Evolutionary conservation across 2,888 invertebrate genomes (phyloP), one percentile per base, ranked within the genome.

Genomic region (Smittia sp.): DNA sequence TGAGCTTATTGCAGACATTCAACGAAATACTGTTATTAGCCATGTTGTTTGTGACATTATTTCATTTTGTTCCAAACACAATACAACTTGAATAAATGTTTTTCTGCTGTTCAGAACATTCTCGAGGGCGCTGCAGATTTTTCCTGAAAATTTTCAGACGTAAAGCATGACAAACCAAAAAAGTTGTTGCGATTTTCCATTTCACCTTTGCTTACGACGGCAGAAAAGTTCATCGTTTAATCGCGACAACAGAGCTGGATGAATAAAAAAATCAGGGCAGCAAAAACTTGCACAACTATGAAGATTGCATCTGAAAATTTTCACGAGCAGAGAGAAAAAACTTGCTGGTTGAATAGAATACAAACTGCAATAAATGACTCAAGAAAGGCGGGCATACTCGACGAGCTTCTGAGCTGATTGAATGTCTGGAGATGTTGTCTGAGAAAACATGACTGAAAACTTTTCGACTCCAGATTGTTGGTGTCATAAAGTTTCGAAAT

Each of bases 31-130:
- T 58, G 24, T 24, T 58, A 46, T 46, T 46, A 46, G 46, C 46
- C 15, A 3, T 46, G 46, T 46, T 46, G 46, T 46, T 13, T 46
- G 46, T 46, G 46, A 46, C 13, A 46, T 46, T 46, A 46, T 46
- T 46, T 46, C n/a, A 46, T 46, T 46, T 15, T 46, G 46, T 46
- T 46, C n/a, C n/a, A 46, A 46, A 46, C n/a, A n/a, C 46, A 46
- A 46, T 46, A 15, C 46, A 46, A 46, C 13, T n/a, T 3, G 13
- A 46, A 46, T 46, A 46, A 46, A 46, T 46, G 46, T 46, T 46
- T 46, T 46, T 46, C 46, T 13, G 15, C 32, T 32, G 32, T 32
- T 32, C 32, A 46, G n/a, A 46, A 11, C 46, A 46, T 46, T 46
- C 46, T 46, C 46, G 46, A 46, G 46, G n/a, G n/a, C n/a, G 46